Base-by-base conservation (phyloP, 1,140 invertebrate species). In the Brachionus rotundiformis region DNA sequence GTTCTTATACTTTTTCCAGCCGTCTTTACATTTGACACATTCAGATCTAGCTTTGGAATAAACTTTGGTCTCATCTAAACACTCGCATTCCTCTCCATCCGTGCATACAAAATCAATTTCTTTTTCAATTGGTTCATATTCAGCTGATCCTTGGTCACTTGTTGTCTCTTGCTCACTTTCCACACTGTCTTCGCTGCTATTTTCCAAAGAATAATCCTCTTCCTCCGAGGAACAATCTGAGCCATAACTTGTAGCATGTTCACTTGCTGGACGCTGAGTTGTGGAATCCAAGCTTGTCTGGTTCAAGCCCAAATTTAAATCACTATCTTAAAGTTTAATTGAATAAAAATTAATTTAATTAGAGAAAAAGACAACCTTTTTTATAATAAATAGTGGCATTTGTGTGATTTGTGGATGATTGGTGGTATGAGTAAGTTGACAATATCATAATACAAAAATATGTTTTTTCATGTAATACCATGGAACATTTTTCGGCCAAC, bases 1-100 rank as follows among this genome's bases (percentile, higher is more conserved):
- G 27, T 73, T 73, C 44, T 73, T 47, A 19, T 73, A 73, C 11
- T 10, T 10, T 44, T 25, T 44, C 68, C 68, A 73, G 41, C 68
- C 68, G 3, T 41, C 19, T 41, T 39, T 10, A 73, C 68, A 73
- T 44, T 44, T 73, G 19, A 44, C 68, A 47, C 68, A 73, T 44
- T 25, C 25, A 25, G 33, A 44, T 25, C 3, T 23, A 3, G 39
- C 27, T 44, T 44, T 19, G 23, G 68, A 47, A 73, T 25, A 73
- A 7, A 73, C 16, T 44, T 44, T 73, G 23, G 16, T 10, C 16
- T 33, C 3, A 36, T 68, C 63, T 3, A 33, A 19, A 23, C 63
- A 68, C 10, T 13, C 4, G 6, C 39, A 44, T 11, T 11, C 23
- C n/a, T n/a, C n/a, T 23, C n/a, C 33, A 27, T 73, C 41, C 11